Evolutionary conservation across 2,888 invertebrate species (phyloP).

Genomic region (Chrysolina oricalcia): DNA sequence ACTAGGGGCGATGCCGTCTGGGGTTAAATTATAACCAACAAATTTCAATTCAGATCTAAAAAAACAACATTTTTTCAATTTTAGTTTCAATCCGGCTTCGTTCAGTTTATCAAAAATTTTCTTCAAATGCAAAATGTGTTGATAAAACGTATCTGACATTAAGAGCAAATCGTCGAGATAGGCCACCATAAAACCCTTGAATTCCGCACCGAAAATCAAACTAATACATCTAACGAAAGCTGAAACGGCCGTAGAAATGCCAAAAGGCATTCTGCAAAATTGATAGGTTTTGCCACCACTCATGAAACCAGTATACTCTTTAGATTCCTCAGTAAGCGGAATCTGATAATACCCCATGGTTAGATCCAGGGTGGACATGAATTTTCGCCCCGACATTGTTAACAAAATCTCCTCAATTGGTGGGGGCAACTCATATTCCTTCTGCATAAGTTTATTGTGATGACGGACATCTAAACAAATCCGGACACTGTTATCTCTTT

Average conservation of each 20-base stretch:
- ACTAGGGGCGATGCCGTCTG: neutral
- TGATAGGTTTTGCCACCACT: too few species aligned
- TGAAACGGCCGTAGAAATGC: neutral
- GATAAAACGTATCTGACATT: conserved; percentile 10
- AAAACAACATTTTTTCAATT: neutral
- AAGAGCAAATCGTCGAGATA: conserved; percentile 18
- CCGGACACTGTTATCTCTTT: neutral
- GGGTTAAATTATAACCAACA: too few species aligned
- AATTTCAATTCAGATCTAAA: neutral
- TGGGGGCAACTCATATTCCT: neutral
- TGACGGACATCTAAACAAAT: conserved; percentile 5
- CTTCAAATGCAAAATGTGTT: too few species aligned
- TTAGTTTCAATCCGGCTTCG: neutral
- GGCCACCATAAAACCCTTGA: neutral
- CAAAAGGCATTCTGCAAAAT: too few species aligned
- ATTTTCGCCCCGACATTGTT: too few species aligned
- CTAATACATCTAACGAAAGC: neutral
- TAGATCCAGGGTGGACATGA: too few species aligned
- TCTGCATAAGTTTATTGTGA: neutral
- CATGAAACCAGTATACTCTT: too few species aligned
- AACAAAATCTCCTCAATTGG: too few species aligned
- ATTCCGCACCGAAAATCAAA: conserved; percentile 6
- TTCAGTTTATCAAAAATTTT: too few species aligned
- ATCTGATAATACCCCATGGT: too few species aligned
- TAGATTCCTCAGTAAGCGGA: too few species aligned